phyloP scores from a whole-genome alignment of 1,140 invertebrate genomes.

The Brachionus plicatilis region DNA sequence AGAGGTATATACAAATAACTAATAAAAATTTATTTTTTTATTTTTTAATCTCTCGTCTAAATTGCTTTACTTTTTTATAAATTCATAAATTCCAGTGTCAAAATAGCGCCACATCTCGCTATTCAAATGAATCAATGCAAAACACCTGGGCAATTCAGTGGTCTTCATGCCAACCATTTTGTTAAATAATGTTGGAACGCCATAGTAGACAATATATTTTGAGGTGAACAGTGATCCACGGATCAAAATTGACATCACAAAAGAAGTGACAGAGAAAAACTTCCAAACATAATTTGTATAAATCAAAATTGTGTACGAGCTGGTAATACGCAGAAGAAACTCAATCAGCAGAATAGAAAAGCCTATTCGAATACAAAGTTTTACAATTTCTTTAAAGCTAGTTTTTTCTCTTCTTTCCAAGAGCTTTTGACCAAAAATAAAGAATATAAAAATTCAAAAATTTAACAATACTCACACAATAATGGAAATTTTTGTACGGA shows the following conservation, averaged over 20 bases:
- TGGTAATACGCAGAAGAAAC: background rate
- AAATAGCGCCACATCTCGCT: conserved; percentile 35
- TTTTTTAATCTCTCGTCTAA: background rate
- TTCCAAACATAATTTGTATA: background rate
- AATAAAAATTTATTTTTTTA: background rate
- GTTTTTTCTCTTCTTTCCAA: background rate
- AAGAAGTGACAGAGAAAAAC: background rate
- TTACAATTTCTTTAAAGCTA: background rate
- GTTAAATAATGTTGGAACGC: conserved; percentile 2
- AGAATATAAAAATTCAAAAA: background rate
- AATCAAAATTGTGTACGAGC: background rate
- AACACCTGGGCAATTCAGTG: conserved; percentile 20
- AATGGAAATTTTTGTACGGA: conserved; percentile 8
- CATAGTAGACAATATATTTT: conserved; percentile 26
- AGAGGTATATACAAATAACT: conserved; percentile 39
- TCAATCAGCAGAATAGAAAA: conserved; percentile 9
- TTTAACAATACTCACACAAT: background rate
- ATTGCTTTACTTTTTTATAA: conserved; percentile 17
- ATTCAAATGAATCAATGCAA: conserved; percentile 11
- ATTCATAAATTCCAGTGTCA: conserved; percentile 38
- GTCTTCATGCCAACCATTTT: background rate
- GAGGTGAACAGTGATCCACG: background rate
- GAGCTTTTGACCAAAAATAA: background rate
- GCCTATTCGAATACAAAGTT: background rate
- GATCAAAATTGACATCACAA: background rate